These are phyloP conservation scores for Rhorus exstirpatorius DNA, from an alignment of 2,888 invertebrate genomes.

Conservation along the genomic window DNA sequence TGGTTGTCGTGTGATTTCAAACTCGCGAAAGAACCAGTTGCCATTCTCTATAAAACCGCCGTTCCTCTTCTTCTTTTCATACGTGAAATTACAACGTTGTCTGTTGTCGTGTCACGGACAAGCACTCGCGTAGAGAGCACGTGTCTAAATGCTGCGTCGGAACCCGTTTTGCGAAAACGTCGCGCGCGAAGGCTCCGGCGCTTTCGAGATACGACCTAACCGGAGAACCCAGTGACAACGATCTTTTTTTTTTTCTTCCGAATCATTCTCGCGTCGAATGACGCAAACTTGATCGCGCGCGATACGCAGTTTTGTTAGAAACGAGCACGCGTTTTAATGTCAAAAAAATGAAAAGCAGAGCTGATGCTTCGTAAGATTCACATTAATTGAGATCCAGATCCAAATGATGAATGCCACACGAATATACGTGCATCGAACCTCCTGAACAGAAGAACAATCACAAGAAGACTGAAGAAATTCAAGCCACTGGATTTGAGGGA, in stretches of 20 bases:
- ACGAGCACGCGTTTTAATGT: neutral
- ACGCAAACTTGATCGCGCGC: conserved; percentile 27
- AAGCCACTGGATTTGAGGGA: too few species aligned
- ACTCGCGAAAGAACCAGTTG: conserved; percentile 68
- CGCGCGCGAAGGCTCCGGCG: conserved; percentile 25
- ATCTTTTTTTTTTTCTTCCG: conserved; percentile 7
- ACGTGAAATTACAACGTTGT: conserved; percentile 67
- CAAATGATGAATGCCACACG: too few species aligned
- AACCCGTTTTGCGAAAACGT: conserved; percentile 63
- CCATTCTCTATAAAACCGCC: conserved; percentile 74
- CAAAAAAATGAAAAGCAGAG: too few species aligned
- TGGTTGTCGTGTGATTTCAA: conserved; percentile 69
- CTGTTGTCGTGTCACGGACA: conserved; percentile 67
- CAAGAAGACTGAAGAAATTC: too few species aligned
- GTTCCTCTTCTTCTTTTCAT: conserved; percentile 32
- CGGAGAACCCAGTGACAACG: conserved; percentile 31
- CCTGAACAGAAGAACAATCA: too few species aligned
- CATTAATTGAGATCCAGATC: too few species aligned
- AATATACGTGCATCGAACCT: too few species aligned
- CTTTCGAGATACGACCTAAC: conserved; percentile 37
- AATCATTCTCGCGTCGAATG: conserved; percentile 24
- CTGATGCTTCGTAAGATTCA: too few species aligned
- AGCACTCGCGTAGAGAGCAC: conserved; percentile 65
- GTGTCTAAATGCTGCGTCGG: conserved; percentile 67
- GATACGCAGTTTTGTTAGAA: conserved; percentile 31